Evolutionary conservation across 2,888 invertebrate species (phyloP), one percentile per base, ranked within the genome.

Genomic region (Nowickia ferox): DNA sequence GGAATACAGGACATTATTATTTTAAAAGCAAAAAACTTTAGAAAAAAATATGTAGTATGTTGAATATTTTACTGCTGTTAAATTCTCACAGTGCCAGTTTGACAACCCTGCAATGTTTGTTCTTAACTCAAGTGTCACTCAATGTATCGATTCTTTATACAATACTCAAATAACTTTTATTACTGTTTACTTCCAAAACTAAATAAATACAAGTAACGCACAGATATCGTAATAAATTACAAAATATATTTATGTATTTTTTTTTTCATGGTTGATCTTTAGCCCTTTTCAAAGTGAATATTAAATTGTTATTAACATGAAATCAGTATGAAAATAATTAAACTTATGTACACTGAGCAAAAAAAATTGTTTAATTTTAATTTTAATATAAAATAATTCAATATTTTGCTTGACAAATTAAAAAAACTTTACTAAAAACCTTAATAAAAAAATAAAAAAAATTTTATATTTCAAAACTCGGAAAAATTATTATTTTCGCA

Each of bases 181-280:
- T 42, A 8, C 8, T 40, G 10, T n/a, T 53, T 11, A 75, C 19
- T 30, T 19, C 61, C 19, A 51, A 22, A 51, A 53, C 5, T 51
- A 40, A 19, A 5, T 44, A 63, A 15, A 63, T 65, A 11, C 30
- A 63, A 53, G 30, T 9, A 8, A 42, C n/a, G 44, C 17, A 30
- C 30, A 17, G 1, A 53, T 30, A 44, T 22, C 30, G n/a, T 51
- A 51, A 68, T 74, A 66, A 81, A 81, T 66, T 74, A 51, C 9
- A 44, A 68, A 61, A 42, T 53, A 30, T 59, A 17, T 66, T 3
- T 57, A 74, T 74, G 17, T 59, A 17, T 66, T 3, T 57, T 74
- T 74, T 68, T 68, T 48, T 79, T 15, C 30, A 42, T 69, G 38
- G 22, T 51, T 59, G 66, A 59, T 59, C 66, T 66, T 66, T 42